Evolutionary conservation across 2,113 vertebrate species (phyloP).

Genomic region (Verasper variegatus): DNA sequence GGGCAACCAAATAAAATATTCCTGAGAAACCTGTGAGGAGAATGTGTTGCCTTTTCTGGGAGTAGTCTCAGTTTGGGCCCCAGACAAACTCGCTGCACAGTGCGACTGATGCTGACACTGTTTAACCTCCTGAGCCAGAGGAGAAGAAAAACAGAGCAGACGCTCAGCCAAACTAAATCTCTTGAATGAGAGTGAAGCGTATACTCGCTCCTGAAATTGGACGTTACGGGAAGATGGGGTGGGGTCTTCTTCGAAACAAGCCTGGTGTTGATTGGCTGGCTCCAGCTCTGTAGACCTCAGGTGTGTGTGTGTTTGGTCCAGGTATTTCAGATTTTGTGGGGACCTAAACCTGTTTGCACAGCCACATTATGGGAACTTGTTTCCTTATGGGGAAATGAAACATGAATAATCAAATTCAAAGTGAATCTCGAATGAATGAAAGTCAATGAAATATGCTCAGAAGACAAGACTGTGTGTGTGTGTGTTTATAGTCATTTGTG

Average conservation of each 20-base stretch:
- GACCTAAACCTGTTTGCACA: not conserved
- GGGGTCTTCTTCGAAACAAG: conserved; percentile 48
- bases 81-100: conserved; percentile 54
- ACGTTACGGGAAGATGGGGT: conserved; percentile 60
- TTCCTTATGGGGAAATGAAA: not conserved
- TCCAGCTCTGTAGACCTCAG: conserved; percentile 62
- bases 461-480: too few species aligned
- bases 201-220: conserved; percentile 67
- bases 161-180: conserved; percentile 69
- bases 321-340: not conserved
- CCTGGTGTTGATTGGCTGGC: conserved; percentile 59
- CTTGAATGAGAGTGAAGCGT: conserved; percentile 44
- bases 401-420: too few species aligned
- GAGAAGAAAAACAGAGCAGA: conserved; percentile 63
- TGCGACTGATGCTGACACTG: conserved; percentile 61
- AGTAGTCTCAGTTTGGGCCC: conserved; percentile 62
- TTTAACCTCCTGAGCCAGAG: conserved; percentile 72
- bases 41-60: conserved; percentile 57
- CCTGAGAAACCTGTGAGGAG: conserved; percentile 42
- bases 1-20: conserved; percentile 33
- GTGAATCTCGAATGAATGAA: too few species aligned
- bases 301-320: conserved; percentile 55
- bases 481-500: too few species aligned
- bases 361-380: not conserved
- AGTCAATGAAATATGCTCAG: too few species aligned